Conservation (phyloP, 2,888 invertebrate genomes). For the Cacoxenus indagator region DNA sequence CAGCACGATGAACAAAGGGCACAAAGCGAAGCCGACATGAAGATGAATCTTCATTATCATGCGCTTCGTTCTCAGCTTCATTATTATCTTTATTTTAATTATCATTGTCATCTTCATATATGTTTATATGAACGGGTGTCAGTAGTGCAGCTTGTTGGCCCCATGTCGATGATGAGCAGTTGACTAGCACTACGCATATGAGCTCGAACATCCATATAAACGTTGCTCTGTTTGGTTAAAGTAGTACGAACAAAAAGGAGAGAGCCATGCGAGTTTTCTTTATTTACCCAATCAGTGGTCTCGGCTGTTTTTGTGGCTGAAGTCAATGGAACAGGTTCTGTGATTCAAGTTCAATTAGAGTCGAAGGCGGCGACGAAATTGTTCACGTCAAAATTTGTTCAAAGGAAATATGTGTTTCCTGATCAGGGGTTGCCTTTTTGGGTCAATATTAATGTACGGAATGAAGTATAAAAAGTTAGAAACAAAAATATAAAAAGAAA, state of each 20-base stretch:
- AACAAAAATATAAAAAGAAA: no score
- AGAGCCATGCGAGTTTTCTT: not conserved
- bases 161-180: no score
- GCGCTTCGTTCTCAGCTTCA: not conserved
- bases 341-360: not conserved
- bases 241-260: not conserved
- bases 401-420: no score
- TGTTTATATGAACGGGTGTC: not conserved
- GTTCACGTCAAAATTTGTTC: no score
- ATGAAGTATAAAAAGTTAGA: no score
- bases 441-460: no score
- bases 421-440: no score
- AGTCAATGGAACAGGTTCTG: not conserved
- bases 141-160: not conserved
- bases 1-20: slow-evolving; percentile 62
- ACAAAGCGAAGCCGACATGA: slow-evolving; percentile 59
- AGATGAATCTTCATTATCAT: not conserved
- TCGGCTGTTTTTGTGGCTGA: no score
- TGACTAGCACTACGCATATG: not conserved
- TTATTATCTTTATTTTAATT: not conserved
- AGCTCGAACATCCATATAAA: not conserved
- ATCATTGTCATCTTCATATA: no score
- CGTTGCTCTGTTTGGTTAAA: not conserved
- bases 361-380: not conserved
- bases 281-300: no score